A percentile compares a stretch with the other conserved stretches of the same genome.
Evolutionary conservation across 2,888 invertebrate genomes (phyloP).

Genomic region (Ischnura elegans): DNA sequence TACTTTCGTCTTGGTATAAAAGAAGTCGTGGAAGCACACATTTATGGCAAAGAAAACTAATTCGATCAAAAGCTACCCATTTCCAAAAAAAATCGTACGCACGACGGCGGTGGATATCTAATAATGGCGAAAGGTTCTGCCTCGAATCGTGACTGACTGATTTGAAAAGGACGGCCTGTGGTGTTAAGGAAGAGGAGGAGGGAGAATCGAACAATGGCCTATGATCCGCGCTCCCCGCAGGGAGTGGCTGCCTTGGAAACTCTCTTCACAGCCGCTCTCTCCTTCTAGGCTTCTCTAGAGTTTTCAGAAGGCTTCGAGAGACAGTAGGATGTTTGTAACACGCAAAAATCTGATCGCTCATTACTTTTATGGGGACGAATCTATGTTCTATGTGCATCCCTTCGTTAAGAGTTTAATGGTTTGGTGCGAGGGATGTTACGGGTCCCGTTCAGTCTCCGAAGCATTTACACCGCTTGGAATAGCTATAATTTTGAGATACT

Average conservation of each 20-base stretch:
- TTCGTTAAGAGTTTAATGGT: no score
- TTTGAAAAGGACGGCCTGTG: neutral
- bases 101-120: neutral
- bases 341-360: no score
- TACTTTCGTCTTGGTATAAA: no score
- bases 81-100: neutral
- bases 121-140: neutral
- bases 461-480: no score
- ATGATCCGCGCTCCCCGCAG: neutral
- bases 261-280: neutral
- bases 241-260: neutral
- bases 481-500: no score
- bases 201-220: neutral
- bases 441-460: no score
- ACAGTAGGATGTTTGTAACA: no score
- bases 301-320: no score
- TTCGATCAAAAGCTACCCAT: neutral
- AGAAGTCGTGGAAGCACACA: neutral
- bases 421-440: no score
- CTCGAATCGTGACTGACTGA: slow-evolving; percentile 14
- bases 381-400: no score
- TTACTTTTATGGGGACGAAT: no score
- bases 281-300: neutral
- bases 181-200: neutral
- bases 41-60: neutral